These are phyloP conservation scores for Oreochromis aureus DNA, from an alignment of 2,113 vertebrate species.

Conservation along the genomic window DNA sequence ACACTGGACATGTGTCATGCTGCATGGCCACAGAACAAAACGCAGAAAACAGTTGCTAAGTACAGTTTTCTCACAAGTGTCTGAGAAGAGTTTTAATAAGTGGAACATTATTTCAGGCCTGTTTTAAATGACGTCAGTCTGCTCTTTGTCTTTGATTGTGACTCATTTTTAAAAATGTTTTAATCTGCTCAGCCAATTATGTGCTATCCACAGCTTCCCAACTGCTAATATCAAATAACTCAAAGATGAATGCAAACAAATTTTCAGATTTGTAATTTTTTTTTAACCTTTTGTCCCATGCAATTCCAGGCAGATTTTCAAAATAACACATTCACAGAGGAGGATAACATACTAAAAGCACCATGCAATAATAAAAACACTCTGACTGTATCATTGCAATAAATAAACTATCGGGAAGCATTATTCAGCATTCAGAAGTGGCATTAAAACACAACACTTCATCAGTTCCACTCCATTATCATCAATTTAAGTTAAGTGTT, in stretches of 20 bases:
- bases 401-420: not conserved
- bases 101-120: not conserved
- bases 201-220: not conserved
- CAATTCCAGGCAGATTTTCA: not conserved
- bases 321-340: not conserved
- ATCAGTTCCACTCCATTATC: not conserved
- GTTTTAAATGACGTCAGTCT: not conserved
- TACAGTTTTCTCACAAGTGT: not conserved
- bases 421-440: not conserved
- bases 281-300: not conserved
- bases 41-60: not conserved
- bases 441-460: not conserved
- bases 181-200: not conserved
- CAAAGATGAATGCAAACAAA: not conserved
- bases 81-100: not conserved
- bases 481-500: not conserved
- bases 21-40: constrained; percentile 53
- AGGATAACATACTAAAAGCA: not conserved
- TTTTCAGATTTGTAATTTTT: not conserved
- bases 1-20: constrained; percentile 98
- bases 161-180: rapidly evolving
- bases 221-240: not conserved
- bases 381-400: not conserved
- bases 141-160: not conserved
- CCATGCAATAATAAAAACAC: not conserved